phyloP scores from a whole-genome alignment of 2,113 vertebrate genomes.

The Otolemur garnettii region DNA sequence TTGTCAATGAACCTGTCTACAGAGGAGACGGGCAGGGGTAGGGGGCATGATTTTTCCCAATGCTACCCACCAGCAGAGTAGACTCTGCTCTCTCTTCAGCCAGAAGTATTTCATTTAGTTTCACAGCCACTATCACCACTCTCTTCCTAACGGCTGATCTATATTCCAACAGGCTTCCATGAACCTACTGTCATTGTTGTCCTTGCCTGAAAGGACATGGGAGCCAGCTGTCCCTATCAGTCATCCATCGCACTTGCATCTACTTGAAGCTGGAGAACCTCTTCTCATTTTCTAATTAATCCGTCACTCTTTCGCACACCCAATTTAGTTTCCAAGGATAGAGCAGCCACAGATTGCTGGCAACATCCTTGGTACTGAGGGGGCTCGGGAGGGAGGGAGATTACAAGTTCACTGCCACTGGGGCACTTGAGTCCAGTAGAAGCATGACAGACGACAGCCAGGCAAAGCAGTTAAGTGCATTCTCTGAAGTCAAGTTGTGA shows the following conservation, averaged over 20 bases:
- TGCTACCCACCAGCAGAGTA: background rate
- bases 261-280: slow-evolving; percentile 66
- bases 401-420: slow-evolving; percentile 53
- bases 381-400: background rate
- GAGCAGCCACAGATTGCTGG: slow-evolving; percentile 47
- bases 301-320: slow-evolving; percentile 7
- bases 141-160: background rate
- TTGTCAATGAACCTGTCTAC: background rate
- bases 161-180: slow-evolving; percentile 51
- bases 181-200: slow-evolving; percentile 58
- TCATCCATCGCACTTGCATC: slow-evolving; percentile 38
- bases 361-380: background rate
- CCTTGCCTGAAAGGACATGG: slow-evolving; percentile 54
- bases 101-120: background rate
- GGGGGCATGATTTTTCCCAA: background rate
- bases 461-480: slow-evolving; percentile 71
- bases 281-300: slow-evolving; percentile 63
- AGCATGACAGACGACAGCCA: slow-evolving; percentile 77
- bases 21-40: background rate
- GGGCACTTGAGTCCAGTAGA: slow-evolving; percentile 47
- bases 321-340: background rate
- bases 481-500: slow-evolving; percentile 61
- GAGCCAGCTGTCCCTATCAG: slow-evolving; percentile 61
- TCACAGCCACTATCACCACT: background rate
- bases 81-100: background rate